Evolutionary conservation across 2,888 invertebrate genomes (phyloP).

Genomic region (Caenorhabditis sulstoni): DNA sequence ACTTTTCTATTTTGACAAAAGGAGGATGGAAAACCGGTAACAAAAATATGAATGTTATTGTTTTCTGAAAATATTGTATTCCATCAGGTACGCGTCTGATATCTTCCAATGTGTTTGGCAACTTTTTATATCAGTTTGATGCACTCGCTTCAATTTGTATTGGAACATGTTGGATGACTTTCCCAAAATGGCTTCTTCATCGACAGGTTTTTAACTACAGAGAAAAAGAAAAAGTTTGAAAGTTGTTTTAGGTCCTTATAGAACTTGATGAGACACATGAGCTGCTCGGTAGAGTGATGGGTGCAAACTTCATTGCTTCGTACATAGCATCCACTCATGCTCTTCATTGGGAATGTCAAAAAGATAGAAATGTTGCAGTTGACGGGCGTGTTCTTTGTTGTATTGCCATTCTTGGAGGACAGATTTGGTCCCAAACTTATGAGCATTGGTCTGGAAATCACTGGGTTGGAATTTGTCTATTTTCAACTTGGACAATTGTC

Average conservation of each 20-base stretch:
- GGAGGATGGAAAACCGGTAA: slow-evolving; percentile 73
- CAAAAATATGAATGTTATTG: no score
- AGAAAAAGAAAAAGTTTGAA: no score
- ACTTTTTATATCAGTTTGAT: slow-evolving; percentile 78
- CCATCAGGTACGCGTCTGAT: slow-evolving; percentile 54
- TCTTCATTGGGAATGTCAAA: slow-evolving; percentile 73
- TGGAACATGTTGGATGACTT: slow-evolving; percentile 77
- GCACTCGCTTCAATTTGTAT: slow-evolving; percentile 78
- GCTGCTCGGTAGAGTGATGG: slow-evolving; percentile 78
- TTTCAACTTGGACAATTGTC: slow-evolving; percentile 78
- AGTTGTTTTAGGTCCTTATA: slow-evolving; percentile 71
- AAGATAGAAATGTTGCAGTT: slow-evolving; percentile 75
- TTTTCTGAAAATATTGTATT: not conserved
- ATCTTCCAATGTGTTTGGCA: slow-evolving; percentile 67
- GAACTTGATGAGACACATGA: slow-evolving; percentile 76
- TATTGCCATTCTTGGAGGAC: slow-evolving; percentile 76
- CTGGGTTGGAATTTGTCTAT: slow-evolving; percentile 79
- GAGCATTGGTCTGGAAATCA: slow-evolving; percentile 77
- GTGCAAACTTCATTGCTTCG: slow-evolving; percentile 74
- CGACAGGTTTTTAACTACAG: no score
- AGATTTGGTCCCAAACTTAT: slow-evolving; percentile 78
- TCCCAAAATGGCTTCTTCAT: slow-evolving; percentile 79
- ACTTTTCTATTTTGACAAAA: slow-evolving; percentile 62
- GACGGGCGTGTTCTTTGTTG: slow-evolving; percentile 77
- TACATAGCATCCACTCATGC: slow-evolving; percentile 69